Conservation (phyloP, 2,888 invertebrate species). For the Bruchidius siliquastri region DNA sequence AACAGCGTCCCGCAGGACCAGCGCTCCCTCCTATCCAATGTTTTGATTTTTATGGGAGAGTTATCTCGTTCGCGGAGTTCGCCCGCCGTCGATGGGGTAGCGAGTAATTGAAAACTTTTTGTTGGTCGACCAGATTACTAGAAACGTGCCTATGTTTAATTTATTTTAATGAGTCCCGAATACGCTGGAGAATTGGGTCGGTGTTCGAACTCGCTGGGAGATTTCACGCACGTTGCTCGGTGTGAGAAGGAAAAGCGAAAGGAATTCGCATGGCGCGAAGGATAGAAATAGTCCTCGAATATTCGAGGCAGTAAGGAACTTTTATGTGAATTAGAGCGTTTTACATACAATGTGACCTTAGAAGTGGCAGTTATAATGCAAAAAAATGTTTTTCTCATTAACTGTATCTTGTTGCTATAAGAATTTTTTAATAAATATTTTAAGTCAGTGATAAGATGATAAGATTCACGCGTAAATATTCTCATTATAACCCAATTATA, state of each 20-base stretch:
- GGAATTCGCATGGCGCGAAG: not conserved
- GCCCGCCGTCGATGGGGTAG: constrained; percentile 13
- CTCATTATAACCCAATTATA: no score
- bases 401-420: no score
- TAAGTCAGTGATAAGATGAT: no score
- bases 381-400: no score
- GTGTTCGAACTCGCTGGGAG: not conserved
- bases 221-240: not conserved
- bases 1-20: constrained; percentile 4
- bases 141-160: constrained; percentile 41
- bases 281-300: no score
- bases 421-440: no score
- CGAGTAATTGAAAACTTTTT: constrained; percentile 43
- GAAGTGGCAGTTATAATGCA: no score
- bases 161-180: constrained; percentile 37
- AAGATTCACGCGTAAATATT: no score
- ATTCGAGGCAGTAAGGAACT: no score
- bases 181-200: constrained; percentile 25
- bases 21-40: not conserved
- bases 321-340: no score
- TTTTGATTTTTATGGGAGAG: constrained; percentile 43
- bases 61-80: constrained; percentile 26
- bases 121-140: constrained; percentile 43
- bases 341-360: no score
- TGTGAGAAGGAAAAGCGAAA: constrained; percentile 1